Conservation (phyloP, 92 coral and sea anemone species). For the Porites rus region DNA sequence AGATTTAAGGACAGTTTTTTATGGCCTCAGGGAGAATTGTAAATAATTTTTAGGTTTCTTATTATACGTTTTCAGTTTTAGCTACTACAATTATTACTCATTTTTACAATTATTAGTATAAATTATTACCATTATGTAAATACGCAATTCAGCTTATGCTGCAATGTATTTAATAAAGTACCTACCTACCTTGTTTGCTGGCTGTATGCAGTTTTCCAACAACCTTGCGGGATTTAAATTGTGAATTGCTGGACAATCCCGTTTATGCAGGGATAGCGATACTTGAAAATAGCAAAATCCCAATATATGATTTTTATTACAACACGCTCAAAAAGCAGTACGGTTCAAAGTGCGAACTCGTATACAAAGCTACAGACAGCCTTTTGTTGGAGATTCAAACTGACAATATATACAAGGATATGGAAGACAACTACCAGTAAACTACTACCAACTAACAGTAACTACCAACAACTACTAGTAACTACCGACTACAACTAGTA, state of each 20-base stretch:
- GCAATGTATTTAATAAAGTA: no score
- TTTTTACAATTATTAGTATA: no score
- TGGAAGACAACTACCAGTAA: neutral
- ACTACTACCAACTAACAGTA: no score
- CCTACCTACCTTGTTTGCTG: neutral
- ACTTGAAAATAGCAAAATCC: constrained; percentile 38
- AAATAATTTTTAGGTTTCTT: no score
- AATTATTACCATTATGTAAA: no score
- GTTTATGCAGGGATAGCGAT: constrained; percentile 32
- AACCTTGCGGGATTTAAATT: constrained; percentile 15
- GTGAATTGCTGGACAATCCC: constrained; percentile 36
- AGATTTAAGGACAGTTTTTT: no score
- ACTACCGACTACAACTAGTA: no score
- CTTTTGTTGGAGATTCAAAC: constrained; percentile 33
- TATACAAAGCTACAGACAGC: constrained; percentile 59
- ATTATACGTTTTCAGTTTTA: no score
- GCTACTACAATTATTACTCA: no score
- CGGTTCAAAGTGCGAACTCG: constrained; percentile 12
- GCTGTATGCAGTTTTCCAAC: constrained; percentile 7
- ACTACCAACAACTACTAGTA: no score
- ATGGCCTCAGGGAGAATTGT: no score
- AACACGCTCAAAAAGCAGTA: neutral
- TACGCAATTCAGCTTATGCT: no score
- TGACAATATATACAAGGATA: constrained; percentile 37
- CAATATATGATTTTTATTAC: constrained; percentile 28